Base-by-base conservation (phyloP, 2,797 vertebrate species). In the Columba guinea region DNA sequence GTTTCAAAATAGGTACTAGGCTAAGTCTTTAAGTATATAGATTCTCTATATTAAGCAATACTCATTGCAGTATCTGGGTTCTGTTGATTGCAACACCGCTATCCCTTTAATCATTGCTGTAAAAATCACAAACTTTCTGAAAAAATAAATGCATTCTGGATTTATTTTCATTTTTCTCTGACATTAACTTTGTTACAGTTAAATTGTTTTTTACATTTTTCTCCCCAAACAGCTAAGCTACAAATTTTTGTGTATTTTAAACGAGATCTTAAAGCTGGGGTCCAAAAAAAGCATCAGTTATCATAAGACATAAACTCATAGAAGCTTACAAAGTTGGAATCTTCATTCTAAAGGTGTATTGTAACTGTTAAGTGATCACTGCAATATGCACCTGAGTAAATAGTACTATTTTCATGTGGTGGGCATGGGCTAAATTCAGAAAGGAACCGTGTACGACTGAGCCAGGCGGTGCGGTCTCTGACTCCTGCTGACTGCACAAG, bases 1-100 rank as follows among this genome's bases (percentile, higher is more conserved):
- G n/a, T 74, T 91, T 91, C 83, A 84, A 91, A 93, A 91, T 19
- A 94, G 63, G 80, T 79, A 63, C 85, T 53, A 91, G n/a, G n/a
- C 67, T 63, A 74, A 74, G 48, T 60, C 85, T 65, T 55, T 56
- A 73, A 83, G 39, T 35, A 15, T 23, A 58, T 65, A 60, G 90
- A 93, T 96, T 84, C 68, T 55, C 53, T 75, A 44, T 83, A 68
- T 68, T 48, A 89, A 87, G 60, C 79, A 83, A 89, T 77, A 87
- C 37, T 89, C 2, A 0, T 23, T 84, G 67, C 6, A 77, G 24
- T 78, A 78, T 82, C 78, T 83, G 64, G 14, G 51, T 39, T 68
- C 49, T 90, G 28, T 93, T 77, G 83, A 87, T 60, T n/a, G 56
- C 77, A 74, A 52, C 46, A 51, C 39, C 16, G 15, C 13, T 44